phyloP scores from a whole-genome alignment of 2,888 invertebrate genomes.

The Empis livida region DNA sequence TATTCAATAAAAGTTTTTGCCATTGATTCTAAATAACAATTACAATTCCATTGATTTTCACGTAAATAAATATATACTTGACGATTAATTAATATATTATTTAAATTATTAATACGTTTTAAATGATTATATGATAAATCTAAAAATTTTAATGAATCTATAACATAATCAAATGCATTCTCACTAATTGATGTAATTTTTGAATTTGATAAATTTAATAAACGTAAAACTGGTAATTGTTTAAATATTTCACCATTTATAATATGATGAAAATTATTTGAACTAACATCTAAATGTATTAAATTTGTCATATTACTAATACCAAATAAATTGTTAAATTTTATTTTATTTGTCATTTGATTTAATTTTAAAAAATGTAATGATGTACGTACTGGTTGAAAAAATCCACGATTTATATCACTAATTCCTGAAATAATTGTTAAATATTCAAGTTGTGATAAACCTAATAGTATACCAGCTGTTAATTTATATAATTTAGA shows the following conservation, averaged over 20 bases:
- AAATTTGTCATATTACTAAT: conserved; percentile 18
- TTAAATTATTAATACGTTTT: conserved; percentile 15
- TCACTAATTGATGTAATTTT: conserved; percentile 18
- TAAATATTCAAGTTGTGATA: conserved; percentile 19
- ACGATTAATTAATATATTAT: conserved; percentile 10
- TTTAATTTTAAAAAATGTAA: conserved; percentile 20
- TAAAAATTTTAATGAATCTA: conserved; percentile 15
- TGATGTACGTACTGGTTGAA: conserved; percentile 26
- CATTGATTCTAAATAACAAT: conserved; percentile 19
- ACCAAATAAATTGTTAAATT: conserved; percentile 19
- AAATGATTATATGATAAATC: conserved; percentile 24
- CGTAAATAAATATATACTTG: conserved; percentile 17
- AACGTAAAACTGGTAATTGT: conserved; percentile 19
- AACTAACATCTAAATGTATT: conserved; percentile 21
- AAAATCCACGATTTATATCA: conserved; percentile 17
- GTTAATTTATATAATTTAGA: conserved; percentile 15
- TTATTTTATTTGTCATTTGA: conserved; percentile 14
- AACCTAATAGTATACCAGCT: conserved; percentile 22
- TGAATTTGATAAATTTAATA: conserved; percentile 18
- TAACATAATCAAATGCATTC: conserved; percentile 21
- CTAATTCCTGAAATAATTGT: conserved; percentile 17
- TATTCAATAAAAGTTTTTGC: conserved; percentile 14
- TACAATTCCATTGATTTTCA: conserved; percentile 24
- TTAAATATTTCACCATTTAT: conserved; percentile 17
- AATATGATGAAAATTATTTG: conserved; percentile 19